Conservation (phyloP, 2,797 vertebrate genomes). For the Coluber constrictor region DNA sequence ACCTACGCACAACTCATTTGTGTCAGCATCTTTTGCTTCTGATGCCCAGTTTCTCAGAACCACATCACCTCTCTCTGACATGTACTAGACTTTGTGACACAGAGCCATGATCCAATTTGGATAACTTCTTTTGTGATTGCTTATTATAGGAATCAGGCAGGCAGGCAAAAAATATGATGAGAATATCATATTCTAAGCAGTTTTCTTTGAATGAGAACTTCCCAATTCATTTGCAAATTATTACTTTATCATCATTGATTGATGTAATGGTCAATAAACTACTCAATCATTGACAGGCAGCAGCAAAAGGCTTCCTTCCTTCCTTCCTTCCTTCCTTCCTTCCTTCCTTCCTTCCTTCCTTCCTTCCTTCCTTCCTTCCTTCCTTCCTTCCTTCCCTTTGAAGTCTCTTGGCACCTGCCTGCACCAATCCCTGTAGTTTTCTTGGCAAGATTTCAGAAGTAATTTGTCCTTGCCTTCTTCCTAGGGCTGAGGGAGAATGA, state of each 20-base stretch:
- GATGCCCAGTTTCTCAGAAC: neutral
- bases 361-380: too few relatives aligned
- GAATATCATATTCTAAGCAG: neutral
- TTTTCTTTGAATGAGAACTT: neutral
- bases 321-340: neutral
- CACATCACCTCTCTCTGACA: neutral
- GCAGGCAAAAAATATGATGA: neutral
- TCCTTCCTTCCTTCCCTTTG: neutral
- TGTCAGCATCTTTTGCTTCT: neutral
- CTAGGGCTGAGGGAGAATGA: neutral
- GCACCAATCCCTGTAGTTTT: neutral
- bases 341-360: neutral
- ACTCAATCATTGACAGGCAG: neutral
- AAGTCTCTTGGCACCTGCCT: neutral
- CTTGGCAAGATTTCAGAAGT: neutral
- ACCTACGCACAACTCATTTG: neutral
- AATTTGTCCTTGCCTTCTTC: neutral
- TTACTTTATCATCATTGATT: neutral
- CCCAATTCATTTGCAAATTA: neutral
- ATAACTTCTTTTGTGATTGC: neutral
- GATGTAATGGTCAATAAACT: neutral
- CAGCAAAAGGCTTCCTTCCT: neutral
- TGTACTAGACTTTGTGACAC: neutral
- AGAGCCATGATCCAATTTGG: neutral
- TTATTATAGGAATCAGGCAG: neutral